Evolutionary conservation across 2,797 vertebrate genomes (phyloP).

Genomic region (Morelia viridis): DNA sequence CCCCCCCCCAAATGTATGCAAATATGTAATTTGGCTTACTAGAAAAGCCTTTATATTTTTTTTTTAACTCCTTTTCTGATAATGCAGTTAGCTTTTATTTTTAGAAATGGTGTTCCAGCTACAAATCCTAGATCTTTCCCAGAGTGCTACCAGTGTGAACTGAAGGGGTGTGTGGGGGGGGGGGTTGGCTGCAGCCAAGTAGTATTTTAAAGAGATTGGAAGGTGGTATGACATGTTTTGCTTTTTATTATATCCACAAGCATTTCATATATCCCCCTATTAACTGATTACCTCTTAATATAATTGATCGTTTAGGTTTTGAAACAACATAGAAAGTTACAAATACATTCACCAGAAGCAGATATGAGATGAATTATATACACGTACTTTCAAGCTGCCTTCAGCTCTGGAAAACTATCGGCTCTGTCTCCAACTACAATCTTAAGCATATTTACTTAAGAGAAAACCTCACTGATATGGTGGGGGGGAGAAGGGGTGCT

Average conservation of each 20-base stretch:
- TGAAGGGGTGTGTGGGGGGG: background rate
- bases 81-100: conserved; percentile 34
- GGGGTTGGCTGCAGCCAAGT: background rate
- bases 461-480: background rate
- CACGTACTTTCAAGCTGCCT: background rate
- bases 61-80: background rate
- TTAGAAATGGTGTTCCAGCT: background rate
- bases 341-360: background rate
- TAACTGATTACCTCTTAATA: background rate
- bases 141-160: background rate
- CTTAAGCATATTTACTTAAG: background rate
- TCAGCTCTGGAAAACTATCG: background rate
- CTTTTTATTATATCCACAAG: background rate
- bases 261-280: background rate
- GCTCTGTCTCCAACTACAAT: background rate
- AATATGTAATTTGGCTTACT: background rate
- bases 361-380: background rate
- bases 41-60: background rate
- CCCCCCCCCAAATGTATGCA: background rate
- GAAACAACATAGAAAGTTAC: background rate
- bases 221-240: background rate
- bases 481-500: too few relatives aligned
- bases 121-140: background rate
- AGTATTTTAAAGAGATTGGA: background rate
- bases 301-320: background rate